Conservation (phyloP, 2,113 vertebrate species). For the Pteropus alecto region DNA sequence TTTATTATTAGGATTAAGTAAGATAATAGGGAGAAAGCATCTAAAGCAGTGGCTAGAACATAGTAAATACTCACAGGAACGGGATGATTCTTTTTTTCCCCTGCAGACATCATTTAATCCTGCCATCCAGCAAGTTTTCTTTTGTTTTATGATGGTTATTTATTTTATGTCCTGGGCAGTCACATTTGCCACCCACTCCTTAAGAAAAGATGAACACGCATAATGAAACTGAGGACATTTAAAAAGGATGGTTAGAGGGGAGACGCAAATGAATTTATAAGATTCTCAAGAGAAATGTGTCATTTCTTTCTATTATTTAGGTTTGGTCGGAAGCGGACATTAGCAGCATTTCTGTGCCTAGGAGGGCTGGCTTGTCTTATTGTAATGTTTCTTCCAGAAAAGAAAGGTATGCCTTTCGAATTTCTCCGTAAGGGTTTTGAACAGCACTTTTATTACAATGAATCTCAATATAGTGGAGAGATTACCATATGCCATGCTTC, state of each 20-base stretch:
- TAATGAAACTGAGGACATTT: neutral
- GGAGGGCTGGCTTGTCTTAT: conserved; percentile 86
- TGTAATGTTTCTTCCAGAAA: conserved; percentile 86
- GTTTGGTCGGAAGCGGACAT: conserved; percentile 84
- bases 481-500: conserved; percentile 70
- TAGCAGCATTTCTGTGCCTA: conserved; percentile 83
- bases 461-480: conserved; percentile 41
- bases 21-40: neutral
- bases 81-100: too few species aligned
- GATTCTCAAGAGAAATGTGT: neutral
- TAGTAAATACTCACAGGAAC: neutral
- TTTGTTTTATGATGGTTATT: neutral
- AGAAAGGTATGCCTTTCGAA: conserved; percentile 80
- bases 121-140: neutral
- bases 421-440: conserved; percentile 21
- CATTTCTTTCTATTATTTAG: conserved; percentile 62
- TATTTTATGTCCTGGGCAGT: neutral
- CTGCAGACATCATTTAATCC: neutral
- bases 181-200: neutral
- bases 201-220: neutral
- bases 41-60: neutral
- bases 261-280: neutral
- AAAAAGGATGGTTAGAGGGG: neutral
- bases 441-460: conserved; percentile 48
- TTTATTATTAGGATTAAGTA: neutral